These are phyloP conservation scores for Nerophis lumbriciformis DNA, from an alignment of 2,113 vertebrate species.

Conservation along the genomic window DNA sequence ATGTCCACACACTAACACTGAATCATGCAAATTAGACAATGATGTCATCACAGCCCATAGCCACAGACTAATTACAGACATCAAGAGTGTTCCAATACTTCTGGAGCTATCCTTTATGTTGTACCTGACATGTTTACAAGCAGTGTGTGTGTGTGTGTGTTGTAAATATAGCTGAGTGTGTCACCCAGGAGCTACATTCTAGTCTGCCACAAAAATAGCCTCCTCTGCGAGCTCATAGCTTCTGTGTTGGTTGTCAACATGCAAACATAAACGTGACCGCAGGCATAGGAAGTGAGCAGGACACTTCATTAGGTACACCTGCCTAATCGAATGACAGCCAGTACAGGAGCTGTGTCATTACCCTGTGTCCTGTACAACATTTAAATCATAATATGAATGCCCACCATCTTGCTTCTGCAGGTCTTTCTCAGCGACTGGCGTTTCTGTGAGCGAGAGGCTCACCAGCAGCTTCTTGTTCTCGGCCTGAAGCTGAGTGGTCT, in stretches of 20 bases:
- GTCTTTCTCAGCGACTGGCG: slow-evolving; percentile 76
- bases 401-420: slow-evolving; percentile 83
- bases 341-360: too few relatives aligned
- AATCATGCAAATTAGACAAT: too few relatives aligned
- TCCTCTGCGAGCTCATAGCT: slow-evolving; percentile 16
- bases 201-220: slow-evolving; percentile 53
- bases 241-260: slow-evolving; percentile 12
- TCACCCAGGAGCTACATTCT: slow-evolving; percentile 41
- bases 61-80: neutral
- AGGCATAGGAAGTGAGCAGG: neutral
- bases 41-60: too few relatives aligned
- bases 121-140: too few relatives aligned
- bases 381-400: neutral
- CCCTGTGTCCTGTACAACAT: too few relatives aligned
- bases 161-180: slow-evolving; percentile 32
- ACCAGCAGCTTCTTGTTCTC: slow-evolving; percentile 84
- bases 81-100: too few relatives aligned
- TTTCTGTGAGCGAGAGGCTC: slow-evolving; percentile 79
- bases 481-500: slow-evolving; percentile 84
- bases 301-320: too few relatives aligned
- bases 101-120: too few relatives aligned
- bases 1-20: too few relatives aligned
- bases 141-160: slow-evolving; percentile 1
- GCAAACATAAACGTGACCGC: slow-evolving; percentile 8
- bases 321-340: too few relatives aligned